Base-by-base conservation (phyloP, 2,888 invertebrate species). In the Laothoe populi region DNA sequence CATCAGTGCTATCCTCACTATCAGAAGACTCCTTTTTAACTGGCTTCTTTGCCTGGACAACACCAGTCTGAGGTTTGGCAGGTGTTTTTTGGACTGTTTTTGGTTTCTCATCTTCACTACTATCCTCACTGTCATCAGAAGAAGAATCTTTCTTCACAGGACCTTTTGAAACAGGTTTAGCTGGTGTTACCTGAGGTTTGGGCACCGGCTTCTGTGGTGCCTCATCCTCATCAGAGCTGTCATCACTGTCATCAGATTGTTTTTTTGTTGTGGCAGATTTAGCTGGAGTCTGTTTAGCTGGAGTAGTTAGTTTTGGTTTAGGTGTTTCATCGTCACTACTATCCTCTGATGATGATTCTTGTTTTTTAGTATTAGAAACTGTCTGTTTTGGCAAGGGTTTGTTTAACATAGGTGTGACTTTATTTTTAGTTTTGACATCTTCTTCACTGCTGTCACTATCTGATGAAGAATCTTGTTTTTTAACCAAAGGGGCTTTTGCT, bases 401-500 rank as follows among this genome's bases (percentile, higher is more conserved):
- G 59, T 69, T 16, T 16, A 19, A 26, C 13, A n/a, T 48, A 24
- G 48, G 69, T 65, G 63, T 63, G 40, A 71, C 61, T 74, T 82
- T 77, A 11, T 16, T 53, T 61, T 64, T 60, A 62, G 69, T 61
- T 71, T 75, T 66, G 24, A 65, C 59, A 49, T 64, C 70, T 19
- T 90, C 88, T 60, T 87, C 87, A 74, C 83, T 84, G 8, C 83
- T 84, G n/a, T 88, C 88, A 63, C 81, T 80, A 26, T 88, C 88
- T 49, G 79, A 78, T 57, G 87, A 86, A 45, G 86, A 85, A 63
- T 81, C 70, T 66, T 79, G 63, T 59, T 67, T 57, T 59, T 67
- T 68, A n/a, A 61, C 58, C 53, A 66, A 63, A 60, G 72, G 46
- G 13, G 46, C 45, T 21, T 61, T 73, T 21, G 64, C 78, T 44